phyloP scores from a whole-genome alignment of 2,113 vertebrate species.

The Telmatochromis brichardi region DNA sequence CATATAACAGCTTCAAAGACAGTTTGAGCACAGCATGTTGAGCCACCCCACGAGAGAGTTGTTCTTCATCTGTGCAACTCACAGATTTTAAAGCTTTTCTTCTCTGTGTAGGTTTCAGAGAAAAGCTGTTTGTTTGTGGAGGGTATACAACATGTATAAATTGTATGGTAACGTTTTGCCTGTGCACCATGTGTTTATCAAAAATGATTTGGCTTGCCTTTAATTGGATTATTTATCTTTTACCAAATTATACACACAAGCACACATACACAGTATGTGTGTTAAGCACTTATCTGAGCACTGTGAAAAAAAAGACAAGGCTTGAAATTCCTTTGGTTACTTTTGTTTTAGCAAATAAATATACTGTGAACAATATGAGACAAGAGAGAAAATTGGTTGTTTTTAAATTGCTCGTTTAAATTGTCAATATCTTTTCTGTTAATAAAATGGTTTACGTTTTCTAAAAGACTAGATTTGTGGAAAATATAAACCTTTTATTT shows the following conservation, averaged over 20 bases:
- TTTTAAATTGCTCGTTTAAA: background rate
- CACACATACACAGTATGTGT: background rate
- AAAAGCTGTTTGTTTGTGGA: background rate
- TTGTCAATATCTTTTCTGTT: background rate
- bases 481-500: background rate
- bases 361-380: background rate
- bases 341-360: background rate
- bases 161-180: background rate
- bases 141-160: background rate
- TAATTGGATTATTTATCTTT: background rate
- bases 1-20: background rate
- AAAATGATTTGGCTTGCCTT: background rate
- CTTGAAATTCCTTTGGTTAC: background rate
- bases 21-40: background rate
- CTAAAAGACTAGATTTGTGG: background rate
- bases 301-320: background rate
- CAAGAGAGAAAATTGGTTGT: background rate
- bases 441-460: background rate
- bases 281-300: background rate
- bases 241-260: background rate
- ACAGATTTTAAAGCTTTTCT: background rate
- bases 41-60: background rate
- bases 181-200: background rate
- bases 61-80: background rate
- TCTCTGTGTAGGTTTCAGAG: background rate